Base-by-base conservation (phyloP, 2,113 vertebrate species). In the Drymodes brunneopygia region DNA sequence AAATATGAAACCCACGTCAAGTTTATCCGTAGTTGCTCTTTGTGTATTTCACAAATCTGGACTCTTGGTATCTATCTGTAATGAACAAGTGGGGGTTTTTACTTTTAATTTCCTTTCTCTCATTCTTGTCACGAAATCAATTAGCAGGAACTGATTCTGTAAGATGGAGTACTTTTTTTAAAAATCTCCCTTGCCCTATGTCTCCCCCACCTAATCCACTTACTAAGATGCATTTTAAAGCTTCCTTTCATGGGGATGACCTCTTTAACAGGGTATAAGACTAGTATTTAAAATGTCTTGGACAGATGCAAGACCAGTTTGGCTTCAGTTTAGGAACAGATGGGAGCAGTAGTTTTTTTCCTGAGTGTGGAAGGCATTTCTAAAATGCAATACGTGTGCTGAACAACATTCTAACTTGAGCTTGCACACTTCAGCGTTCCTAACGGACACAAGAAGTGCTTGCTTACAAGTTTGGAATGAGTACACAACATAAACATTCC, bases 41-140 rank as follows among this genome's bases (percentile, higher is more conserved):
- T 6, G 3, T 22, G 2, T 12, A 36, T 53, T 73, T 73, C 15
- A 47, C 10, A 83, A 27, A 29, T 45, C 2, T 80, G 9, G 13
- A n/a, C 3, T 47, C 16, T 12, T 21, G 9, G 4, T 24, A 54
- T 11, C 7, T 38, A 8, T 35, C 40, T 51, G 50, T 56, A 33
- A 33, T 42, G 7, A 60, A 27, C 14, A 57, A 10, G 10, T 17
- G 3, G 6, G 15, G 7, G 17, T 5, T 57, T 36, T 60, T 12
- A 11, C 11, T 25, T 25, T n/a, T 31, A 4, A 20, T 44, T 66
- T 56, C 7, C 19, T 61, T 84, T 44, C 9, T 9, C 12, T 56
- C 2, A 10, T 57, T 78, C 7, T 67, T 67, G 35, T 29, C 29
- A 31, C 0, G 1, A 22, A 80, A 42, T 65, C 7, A 18, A 0